phyloP scores from a whole-genome alignment of 2,797 vertebrate genomes.

The Chaetodon trifasciatus region DNA sequence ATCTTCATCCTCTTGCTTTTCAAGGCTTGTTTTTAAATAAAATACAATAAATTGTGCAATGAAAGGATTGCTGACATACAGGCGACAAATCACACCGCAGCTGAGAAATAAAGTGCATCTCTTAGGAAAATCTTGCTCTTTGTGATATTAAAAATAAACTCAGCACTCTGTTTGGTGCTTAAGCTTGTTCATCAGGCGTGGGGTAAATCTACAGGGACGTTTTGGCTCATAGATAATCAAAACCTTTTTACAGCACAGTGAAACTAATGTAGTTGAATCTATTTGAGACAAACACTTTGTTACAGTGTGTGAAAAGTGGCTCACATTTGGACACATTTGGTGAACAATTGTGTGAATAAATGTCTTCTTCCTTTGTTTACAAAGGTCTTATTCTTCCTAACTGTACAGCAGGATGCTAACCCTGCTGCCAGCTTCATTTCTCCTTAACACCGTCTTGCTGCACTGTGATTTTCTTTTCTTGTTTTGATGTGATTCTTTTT shows the following conservation, averaged over 20 bases:
- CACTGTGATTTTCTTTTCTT: constrained; percentile 23
- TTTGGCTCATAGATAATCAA: constrained; percentile 62
- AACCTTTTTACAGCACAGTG: constrained; percentile 36
- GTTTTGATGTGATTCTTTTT: constrained; percentile 5
- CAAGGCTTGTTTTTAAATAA: constrained; percentile 6
- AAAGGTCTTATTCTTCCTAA: too few species aligned
- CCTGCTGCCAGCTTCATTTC: constrained; percentile 29
- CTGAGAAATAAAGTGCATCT: constrained; percentile 28
- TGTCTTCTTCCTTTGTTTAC: constrained; percentile 31
- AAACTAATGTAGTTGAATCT: constrained; percentile 41
- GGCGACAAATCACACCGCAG: constrained; percentile 3
- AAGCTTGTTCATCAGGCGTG: constrained; percentile 40
- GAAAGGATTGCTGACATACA: constrained; percentile 19
- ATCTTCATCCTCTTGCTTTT: constrained; percentile 4
- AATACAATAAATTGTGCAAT: constrained; percentile 10
- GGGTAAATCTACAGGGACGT: constrained; percentile 52
- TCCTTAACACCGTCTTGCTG: constrained; percentile 15
- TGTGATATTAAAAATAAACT: constrained; percentile 61
- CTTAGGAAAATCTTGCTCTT: constrained; percentile 29
- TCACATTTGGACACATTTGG: constrained; percentile 33
- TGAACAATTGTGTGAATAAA: constrained; percentile 39
- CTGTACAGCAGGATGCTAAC: constrained; percentile 1
- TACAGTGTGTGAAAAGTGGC: constrained; percentile 23
- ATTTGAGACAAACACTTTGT: constrained; percentile 35
- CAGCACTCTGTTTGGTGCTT: constrained; percentile 39